phyloP scores from a whole-genome alignment of 2,797 vertebrate species.

The Sardinella longiceps region DNA sequence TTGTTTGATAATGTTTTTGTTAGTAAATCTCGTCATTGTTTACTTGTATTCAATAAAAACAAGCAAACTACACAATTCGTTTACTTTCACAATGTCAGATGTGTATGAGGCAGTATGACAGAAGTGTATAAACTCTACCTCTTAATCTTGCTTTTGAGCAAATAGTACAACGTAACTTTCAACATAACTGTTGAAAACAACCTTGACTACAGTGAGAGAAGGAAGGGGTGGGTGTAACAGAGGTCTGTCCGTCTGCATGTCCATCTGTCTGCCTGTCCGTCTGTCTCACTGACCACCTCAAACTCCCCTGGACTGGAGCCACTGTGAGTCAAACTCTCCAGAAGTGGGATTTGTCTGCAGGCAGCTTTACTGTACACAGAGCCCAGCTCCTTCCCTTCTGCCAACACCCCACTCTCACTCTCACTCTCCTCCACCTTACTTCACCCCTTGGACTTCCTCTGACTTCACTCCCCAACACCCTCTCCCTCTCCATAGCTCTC shows the following conservation, averaged over 20 bases:
- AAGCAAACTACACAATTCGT: no score
- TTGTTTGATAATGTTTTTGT: no score
- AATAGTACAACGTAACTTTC: no score
- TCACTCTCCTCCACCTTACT: background rate
- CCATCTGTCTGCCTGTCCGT: background rate
- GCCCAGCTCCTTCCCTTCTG: background rate
- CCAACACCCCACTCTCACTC: background rate
- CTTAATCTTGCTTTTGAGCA: no score
- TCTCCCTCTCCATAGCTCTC: background rate
- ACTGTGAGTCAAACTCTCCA: background rate
- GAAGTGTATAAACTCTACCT: background rate
- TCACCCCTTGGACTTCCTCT: background rate
- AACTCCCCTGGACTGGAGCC: background rate
- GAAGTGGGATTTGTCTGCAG: background rate
- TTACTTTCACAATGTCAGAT: background rate
- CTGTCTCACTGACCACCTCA: background rate
- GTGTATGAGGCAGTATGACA: background rate
- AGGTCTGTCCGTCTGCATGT: background rate
- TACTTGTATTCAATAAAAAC: no score
- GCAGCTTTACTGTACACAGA: background rate
- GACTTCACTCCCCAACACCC: background rate
- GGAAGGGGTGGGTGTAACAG: background rate
- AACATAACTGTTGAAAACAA: no score
- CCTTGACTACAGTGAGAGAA: background rate
- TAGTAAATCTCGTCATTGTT: no score